Base-by-base conservation (phyloP, 2,797 vertebrate species). In the Aulostomus chinensis region DNA sequence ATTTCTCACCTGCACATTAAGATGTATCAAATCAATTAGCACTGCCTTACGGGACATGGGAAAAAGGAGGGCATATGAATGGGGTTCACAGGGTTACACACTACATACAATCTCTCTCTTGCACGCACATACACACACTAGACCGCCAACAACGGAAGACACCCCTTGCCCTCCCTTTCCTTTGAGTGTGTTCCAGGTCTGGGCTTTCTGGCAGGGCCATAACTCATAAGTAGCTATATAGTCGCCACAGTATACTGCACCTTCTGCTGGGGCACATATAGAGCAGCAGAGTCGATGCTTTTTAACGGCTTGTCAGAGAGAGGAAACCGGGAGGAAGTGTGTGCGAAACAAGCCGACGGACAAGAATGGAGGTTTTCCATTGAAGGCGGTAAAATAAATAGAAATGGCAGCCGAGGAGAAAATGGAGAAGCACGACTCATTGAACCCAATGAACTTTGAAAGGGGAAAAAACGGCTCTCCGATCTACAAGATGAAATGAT, bases 251-350 rank as follows among this genome's bases (percentile, higher is more conserved):
- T 36, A 16, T 39, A 37, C 55, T 37, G 67, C 48, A 70, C 50
- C 33, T 71, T 58, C 60, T 50, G 40, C 46, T 9, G 37, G 49
- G 61, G 42, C 60, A 37, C 65, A 4, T 61, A 65, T 53, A 68
- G 41, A 49, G 42, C 33, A 16, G 18, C 30, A 1, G 51, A 21
- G 47, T 14, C 49, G 14, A 49, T 37, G 46, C 47, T 58, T 72
- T 73, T 66, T 69, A 88, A 85, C 73, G 54, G 78, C 63, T 80
- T 40, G 50, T 59, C 58, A 62, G 63, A 73, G 61, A 78, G 60
- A 87, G 85, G 82, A 88, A 85, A 61, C 66, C 0, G 12, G 41
- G 65, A 84, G 83, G 81, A 86, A 86, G 67, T 69, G 69, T 64
- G 52, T 51, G 45, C 25, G 22, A 68, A 69, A 59, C 47, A 64